Conservation (phyloP, 2,797 vertebrate genomes). For the Anisognathus igniventris region DNA sequence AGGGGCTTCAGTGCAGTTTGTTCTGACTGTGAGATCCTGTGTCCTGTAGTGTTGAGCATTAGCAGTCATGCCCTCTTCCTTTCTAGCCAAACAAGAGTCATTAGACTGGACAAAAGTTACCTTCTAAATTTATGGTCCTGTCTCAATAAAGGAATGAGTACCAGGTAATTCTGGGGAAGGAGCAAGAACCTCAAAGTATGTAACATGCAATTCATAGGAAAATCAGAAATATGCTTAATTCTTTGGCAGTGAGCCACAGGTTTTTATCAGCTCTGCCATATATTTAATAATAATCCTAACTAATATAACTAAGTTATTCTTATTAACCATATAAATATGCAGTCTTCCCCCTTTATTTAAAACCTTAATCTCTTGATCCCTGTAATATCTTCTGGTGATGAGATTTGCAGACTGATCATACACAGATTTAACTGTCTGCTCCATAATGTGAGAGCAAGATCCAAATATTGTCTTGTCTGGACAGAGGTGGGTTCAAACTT, state of each 20-base stretch:
- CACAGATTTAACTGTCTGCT: constrained; percentile 21
- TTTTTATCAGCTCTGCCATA: constrained; percentile 34
- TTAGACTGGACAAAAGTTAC: not conserved
- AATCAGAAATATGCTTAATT: not conserved
- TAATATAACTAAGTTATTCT: constrained; percentile 49
- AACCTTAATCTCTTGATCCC: constrained; percentile 43
- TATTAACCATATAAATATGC: constrained; percentile 43
- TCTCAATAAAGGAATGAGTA: not conserved
- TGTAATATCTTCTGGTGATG: constrained; percentile 31
- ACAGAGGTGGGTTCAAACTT: not conserved
- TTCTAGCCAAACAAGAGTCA: not conserved
- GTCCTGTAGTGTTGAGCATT: not conserved
- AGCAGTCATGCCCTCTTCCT: not conserved
- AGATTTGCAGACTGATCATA: constrained; percentile 36
- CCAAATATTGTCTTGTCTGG: constrained; percentile 10
- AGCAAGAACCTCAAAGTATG: not conserved
- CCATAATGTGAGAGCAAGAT: not conserved
- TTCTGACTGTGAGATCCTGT: not conserved
- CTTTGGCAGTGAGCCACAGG: not conserved
- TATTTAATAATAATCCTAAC: constrained; percentile 44
- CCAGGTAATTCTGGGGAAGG: not conserved
- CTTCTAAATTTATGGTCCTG: not conserved
- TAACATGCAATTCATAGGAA: not conserved
- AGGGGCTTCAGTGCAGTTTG: not conserved
- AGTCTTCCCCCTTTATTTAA: constrained; percentile 45